phyloP scores from a whole-genome alignment of 2,888 invertebrate genomes.

The Plebejus melissa region DNA sequence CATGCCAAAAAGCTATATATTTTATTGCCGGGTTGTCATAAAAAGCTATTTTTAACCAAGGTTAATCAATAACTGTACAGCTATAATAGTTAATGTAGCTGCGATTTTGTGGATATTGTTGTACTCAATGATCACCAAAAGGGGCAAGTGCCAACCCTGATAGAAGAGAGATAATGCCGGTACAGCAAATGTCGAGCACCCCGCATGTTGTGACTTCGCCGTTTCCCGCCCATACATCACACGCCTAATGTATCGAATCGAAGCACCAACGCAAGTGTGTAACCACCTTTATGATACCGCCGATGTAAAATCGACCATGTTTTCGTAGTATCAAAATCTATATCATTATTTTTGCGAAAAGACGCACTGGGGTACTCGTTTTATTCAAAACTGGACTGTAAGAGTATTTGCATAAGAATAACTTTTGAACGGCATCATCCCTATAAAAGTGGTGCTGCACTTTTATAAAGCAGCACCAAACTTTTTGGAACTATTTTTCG shows the following conservation, averaged over 20 bases:
- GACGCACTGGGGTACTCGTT: not conserved
- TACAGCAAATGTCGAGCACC: conserved; percentile 46
- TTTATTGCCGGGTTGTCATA: not conserved
- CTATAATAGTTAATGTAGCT: not conserved
- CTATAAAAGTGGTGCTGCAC: not conserved
- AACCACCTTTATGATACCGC: conserved; percentile 45
- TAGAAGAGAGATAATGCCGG: conserved; percentile 27
- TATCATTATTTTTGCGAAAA: conserved; percentile 29
- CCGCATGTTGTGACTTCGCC: conserved; percentile 71
- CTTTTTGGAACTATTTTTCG: not conserved
- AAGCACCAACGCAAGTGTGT: conserved; percentile 53
- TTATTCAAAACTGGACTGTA: not conserved
- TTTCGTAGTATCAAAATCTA: not conserved
- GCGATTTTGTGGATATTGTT: not conserved
- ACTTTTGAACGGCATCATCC: not conserved
- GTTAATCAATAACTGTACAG: not conserved
- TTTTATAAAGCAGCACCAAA: not conserved
- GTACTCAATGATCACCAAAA: not conserved
- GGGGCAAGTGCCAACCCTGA: conserved; percentile 19
- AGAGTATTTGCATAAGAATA: not conserved
- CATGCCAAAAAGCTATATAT: not conserved
- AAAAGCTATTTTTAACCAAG: conserved; percentile 6
- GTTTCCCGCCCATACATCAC: conserved; percentile 74
- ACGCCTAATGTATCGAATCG: conserved; percentile 75
- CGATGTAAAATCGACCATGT: conserved; percentile 42